Conservation (phyloP, 2,797 vertebrate species). For the Triplophysa bombifrons region DNA sequence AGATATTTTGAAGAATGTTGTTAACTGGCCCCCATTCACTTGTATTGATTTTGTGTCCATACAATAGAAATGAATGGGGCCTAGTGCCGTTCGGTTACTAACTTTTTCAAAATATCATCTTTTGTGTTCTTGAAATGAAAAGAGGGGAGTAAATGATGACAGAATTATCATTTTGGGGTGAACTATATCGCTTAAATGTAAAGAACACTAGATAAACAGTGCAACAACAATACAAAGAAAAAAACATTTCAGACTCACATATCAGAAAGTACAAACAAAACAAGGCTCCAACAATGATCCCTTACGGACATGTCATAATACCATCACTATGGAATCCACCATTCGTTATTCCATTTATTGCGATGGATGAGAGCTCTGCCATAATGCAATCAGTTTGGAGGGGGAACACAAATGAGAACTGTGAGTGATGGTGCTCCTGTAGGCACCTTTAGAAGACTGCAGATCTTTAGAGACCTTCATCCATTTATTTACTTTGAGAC, state of each 20-base stretch:
- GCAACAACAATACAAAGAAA: not conserved
- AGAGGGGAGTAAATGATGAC: too few species aligned
- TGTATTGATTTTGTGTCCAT: too few species aligned
- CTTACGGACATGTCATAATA: slow-evolving; percentile 34
- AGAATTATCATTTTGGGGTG: too few species aligned
- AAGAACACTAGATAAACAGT: not conserved
- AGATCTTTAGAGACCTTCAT: slow-evolving; percentile 41
- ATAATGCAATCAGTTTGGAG: slow-evolving; percentile 44
- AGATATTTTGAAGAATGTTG: too few species aligned
- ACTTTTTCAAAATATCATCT: too few species aligned
- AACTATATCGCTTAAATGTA: not conserved
- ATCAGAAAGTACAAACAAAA: not conserved
- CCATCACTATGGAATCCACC: slow-evolving; percentile 8
- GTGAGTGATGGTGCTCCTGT: slow-evolving; percentile 34
- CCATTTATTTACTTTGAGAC: slow-evolving; percentile 49
- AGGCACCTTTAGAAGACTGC: slow-evolving; percentile 35
- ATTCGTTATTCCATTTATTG: slow-evolving; percentile 36
- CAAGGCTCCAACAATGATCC: not conserved
- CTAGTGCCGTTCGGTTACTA: too few species aligned
- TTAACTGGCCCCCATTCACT: too few species aligned
- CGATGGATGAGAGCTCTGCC: slow-evolving; percentile 32
- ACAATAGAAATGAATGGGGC: too few species aligned
- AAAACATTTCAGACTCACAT: not conserved
- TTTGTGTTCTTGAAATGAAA: too few species aligned
- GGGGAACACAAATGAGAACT: slow-evolving; percentile 29